Evolutionary conservation across 2,888 invertebrate genomes (phyloP).

Genomic region (Galeopsomyia nigrocyanea): DNA sequence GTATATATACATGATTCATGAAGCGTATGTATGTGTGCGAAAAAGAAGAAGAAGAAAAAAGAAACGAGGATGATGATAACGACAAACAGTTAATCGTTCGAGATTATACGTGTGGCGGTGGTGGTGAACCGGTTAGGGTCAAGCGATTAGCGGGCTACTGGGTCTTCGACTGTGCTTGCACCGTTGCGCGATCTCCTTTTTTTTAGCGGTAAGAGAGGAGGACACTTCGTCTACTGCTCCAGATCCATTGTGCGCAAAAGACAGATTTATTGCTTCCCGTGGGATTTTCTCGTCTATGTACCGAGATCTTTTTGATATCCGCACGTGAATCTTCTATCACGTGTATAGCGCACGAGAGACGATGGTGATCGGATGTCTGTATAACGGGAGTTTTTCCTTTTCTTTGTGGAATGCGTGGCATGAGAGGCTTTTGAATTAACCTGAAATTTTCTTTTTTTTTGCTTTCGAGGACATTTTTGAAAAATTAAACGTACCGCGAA

Average conservation of each 20-base stretch:
- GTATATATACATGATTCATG: conserved; percentile 4
- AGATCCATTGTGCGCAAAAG: conserved; percentile 32
- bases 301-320: neutral
- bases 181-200: conserved; percentile 42
- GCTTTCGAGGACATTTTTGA: no score
- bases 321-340: no score
- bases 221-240: conserved; percentile 28
- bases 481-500: no score
- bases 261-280: neutral
- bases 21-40: neutral
- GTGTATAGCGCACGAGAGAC: no score
- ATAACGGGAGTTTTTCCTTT: neutral
- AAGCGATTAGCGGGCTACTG: conserved; percentile 36
- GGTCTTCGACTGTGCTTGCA: conserved; percentile 21
- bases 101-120: conserved; percentile 1
- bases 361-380: no score
- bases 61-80: no score
- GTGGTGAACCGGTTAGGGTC: conserved; percentile 17
- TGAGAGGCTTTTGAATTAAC: neutral
- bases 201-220: neutral
- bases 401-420: neutral
- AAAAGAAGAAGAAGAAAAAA: neutral
- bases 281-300: neutral
- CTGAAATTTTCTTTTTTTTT: no score
- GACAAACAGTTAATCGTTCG: conserved; percentile 27